Conservation (phyloP, 2,113 vertebrate species). For the Cephalopholis sonnerati region DNA sequence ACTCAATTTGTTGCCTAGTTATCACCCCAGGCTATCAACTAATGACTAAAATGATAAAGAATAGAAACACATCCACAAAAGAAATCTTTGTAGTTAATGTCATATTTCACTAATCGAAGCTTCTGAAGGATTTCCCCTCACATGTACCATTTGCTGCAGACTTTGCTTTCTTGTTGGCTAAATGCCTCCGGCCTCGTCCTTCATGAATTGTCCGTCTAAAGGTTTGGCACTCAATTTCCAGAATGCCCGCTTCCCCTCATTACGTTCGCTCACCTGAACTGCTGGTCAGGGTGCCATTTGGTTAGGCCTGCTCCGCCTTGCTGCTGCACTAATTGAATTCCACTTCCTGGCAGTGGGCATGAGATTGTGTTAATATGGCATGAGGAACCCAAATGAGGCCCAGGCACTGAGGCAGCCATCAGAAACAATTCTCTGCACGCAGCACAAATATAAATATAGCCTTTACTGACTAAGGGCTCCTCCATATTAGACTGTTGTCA, state of each 20-base stretch:
- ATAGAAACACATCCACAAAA: too few relatives aligned
- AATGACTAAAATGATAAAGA: too few relatives aligned
- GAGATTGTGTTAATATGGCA: slow-evolving; percentile 14
- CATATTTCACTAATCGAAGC: neutral
- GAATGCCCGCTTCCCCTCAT: neutral
- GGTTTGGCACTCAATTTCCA: slow-evolving; percentile 14
- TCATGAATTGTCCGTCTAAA: too few relatives aligned
- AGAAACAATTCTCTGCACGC: neutral
- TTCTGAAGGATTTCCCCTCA: neutral
- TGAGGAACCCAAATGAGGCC: slow-evolving; percentile 11
- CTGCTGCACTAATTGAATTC: slow-evolving; percentile 47
- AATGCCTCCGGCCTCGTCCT: neutral
- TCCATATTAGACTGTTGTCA: neutral
- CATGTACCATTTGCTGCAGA: neutral
- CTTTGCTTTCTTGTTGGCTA: neutral
- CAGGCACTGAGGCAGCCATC: slow-evolving; percentile 2
- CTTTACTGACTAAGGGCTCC: neutral
- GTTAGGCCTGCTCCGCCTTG: slow-evolving; percentile 2
- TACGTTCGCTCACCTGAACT: slow-evolving; percentile 18
- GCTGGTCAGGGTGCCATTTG: slow-evolving; percentile 20
- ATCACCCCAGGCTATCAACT: too few relatives aligned
- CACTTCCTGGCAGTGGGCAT: slow-evolving; percentile 25
- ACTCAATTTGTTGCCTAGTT: too few relatives aligned
- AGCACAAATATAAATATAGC: neutral
- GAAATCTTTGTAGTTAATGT: neutral